Base-by-base conservation (phyloP, 2,888 invertebrate species). In the Sisyra terminalis region DNA sequence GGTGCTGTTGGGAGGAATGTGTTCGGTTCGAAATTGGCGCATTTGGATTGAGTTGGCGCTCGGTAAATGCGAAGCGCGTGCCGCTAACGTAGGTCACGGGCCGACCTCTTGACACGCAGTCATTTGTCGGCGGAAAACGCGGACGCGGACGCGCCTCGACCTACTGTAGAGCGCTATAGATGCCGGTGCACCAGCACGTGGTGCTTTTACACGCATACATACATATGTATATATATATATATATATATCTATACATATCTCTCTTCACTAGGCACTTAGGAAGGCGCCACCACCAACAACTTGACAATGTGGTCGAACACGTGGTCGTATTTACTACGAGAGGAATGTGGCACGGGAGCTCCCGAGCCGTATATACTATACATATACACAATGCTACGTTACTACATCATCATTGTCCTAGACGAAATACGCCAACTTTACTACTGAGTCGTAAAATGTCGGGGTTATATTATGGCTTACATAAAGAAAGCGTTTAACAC, bases 61-160 rank as follows among this genome's bases (percentile, higher is more conserved):
- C 36, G 45, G 39, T 18, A 36, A 44, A 40, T 40, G 31, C 40
- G 17, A 36, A 45, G 39, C 29, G 39, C 45, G 42, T 40, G 31
- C 42, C 42, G 41, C n/a, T 11, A 40, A 40, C 45, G 47, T 45
- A 44, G 46, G 47, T 44, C 48, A 41, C 29, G 40, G 42, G 44
- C 31, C 44, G 46, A 49, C 50, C 50, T 49, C 46, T 24, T 50
- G 49, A 47, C 49, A 47, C 46, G 42, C 29, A 46, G 48, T 48
- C 49, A 50, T 50, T 50, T 50, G 48, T 50, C 48, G 44, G 46
- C 37, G 37, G 37, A 37, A 37, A 37, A 37, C 18, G 37, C 18
- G 37, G 24, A 24, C 24, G 24, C 24, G 24, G 24, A 24, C 24
- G 24, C 24, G 24, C 24, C 24, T 24, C 24, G 24, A 24, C 24